Base-by-base conservation (phyloP, 2,797 vertebrate genomes). In the Apogon hyalosoma region DNA sequence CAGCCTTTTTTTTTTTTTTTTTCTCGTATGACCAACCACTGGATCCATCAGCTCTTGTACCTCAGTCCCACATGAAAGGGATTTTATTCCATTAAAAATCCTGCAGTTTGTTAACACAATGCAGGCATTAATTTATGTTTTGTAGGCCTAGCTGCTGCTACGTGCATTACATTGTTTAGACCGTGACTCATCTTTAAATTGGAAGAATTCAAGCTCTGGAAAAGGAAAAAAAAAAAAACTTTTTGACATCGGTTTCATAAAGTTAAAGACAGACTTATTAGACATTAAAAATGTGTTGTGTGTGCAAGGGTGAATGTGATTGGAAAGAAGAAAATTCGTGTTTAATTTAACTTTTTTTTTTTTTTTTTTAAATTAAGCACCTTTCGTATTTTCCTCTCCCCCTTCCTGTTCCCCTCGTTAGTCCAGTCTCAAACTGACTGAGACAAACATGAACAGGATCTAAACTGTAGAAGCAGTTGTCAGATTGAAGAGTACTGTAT, bases 301-400 rank as follows among this genome's bases (percentile, higher is more conserved):
- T 84, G 73, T 83, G 69, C 39, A 63, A 0, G 68, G 63, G 71
- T 84, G 80, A 83, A 68, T 82, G 75, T 70, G 75, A 69, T 69
- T 18, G 38, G 57, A 73, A 53, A 79, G 66, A 80, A 73, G 58
- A 75, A 75, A 71, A 81, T 55, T 67, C 36, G 54, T 67, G 42
- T 63, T 84, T 70, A 43, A 72, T 62, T 82, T 60, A 24, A 63
- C 12, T 54, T 56, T 45, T 2, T 38, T 2, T 24, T 53, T 60
- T 63, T 63, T 51, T 46, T 63, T 63, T 49, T 56, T 19, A 63
- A 52, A 51, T 48, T 46, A 84, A 81, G 83, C 82, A 80, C 83
- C 80, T 85, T 88, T 70, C 61, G 41, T 67, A 60, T 86, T 65
- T 46, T 68, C 58, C 54, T 36, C 28, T 45, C 10, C 1, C 13